Conservation (phyloP, 2,113 vertebrate genomes). For the Cacatua alba region DNA sequence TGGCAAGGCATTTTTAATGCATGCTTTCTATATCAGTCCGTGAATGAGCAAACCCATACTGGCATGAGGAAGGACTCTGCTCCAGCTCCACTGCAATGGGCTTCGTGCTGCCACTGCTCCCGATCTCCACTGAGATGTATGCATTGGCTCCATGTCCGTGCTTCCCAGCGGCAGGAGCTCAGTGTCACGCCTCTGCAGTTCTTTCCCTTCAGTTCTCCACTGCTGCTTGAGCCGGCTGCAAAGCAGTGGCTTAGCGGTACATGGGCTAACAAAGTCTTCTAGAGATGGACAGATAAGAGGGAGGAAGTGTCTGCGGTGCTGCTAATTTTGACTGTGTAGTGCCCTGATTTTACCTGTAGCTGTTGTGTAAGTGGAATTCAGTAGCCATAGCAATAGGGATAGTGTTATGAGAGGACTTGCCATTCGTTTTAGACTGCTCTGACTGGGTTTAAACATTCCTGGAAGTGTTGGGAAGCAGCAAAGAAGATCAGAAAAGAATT, state of each 20-base stretch:
- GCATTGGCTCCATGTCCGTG: accelerated
- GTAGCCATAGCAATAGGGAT: neutral
- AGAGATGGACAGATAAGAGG: neutral
- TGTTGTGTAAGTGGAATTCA: neutral
- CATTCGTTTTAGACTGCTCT: neutral
- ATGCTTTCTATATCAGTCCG: accelerated
- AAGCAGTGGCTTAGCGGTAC: neutral
- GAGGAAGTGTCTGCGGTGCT: neutral
- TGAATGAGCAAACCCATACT: neutral
- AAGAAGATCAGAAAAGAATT: constrained; percentile 37
- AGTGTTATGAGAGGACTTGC: neutral
- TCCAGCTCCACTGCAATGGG: accelerated
- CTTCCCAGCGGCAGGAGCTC: neutral
- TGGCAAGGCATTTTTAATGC: neutral
- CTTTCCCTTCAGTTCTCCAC: neutral
- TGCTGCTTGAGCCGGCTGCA: neutral
- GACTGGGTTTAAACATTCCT: neutral
- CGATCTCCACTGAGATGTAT: accelerated
- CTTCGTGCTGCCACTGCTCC: accelerated
- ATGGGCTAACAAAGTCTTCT: neutral
- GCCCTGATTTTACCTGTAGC: neutral
- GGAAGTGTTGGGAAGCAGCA: neutral
- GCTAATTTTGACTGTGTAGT: neutral
- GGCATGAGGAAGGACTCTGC: neutral
- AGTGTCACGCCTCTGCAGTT: accelerated